phyloP scores from a whole-genome alignment of 53 echinoderm and acorn worm species.

The Astropecten irregularis region DNA sequence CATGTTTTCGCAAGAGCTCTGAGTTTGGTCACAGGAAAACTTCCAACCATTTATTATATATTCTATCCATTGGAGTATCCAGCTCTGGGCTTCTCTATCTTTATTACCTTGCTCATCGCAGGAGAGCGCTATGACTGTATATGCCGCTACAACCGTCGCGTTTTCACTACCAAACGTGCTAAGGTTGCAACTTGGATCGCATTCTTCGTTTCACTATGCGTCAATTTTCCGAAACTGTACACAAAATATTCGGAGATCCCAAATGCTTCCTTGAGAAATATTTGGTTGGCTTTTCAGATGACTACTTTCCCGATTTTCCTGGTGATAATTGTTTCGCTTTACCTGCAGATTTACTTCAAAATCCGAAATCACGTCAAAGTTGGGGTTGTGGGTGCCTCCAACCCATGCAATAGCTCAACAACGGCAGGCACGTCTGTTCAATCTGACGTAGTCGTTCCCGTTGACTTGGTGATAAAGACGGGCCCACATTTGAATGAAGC shows the following conservation, averaged over 20 bases:
- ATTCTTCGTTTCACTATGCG: too few species aligned
- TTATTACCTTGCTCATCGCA: slow-evolving; percentile 8
- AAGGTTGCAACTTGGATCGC: too few species aligned
- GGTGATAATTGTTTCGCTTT: neutral
- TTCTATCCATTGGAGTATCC: too few species aligned
- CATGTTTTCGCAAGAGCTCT: too few species aligned
- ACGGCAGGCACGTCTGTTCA: too few species aligned
- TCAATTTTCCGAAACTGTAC: too few species aligned
- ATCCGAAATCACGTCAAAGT: neutral
- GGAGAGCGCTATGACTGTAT: slow-evolving; percentile 30
- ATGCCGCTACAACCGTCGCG: neutral
- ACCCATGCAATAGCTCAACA: too few species aligned
- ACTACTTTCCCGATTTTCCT: neutral
- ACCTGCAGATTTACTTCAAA: neutral
- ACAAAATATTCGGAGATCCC: too few species aligned
- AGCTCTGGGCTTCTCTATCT: neutral
- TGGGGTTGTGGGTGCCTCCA: neutral
- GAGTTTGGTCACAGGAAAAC: too few species aligned
- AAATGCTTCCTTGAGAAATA: too few species aligned
- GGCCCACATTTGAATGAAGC: neutral
- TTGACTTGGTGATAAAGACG: neutral
- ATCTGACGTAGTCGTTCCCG: neutral
- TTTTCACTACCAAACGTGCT: neutral
- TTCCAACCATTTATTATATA: too few species aligned
- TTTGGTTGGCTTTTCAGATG: too few species aligned